Evolutionary conservation across 2,888 invertebrate genomes (phyloP).

Genomic region (Penaeus monodon): DNA sequence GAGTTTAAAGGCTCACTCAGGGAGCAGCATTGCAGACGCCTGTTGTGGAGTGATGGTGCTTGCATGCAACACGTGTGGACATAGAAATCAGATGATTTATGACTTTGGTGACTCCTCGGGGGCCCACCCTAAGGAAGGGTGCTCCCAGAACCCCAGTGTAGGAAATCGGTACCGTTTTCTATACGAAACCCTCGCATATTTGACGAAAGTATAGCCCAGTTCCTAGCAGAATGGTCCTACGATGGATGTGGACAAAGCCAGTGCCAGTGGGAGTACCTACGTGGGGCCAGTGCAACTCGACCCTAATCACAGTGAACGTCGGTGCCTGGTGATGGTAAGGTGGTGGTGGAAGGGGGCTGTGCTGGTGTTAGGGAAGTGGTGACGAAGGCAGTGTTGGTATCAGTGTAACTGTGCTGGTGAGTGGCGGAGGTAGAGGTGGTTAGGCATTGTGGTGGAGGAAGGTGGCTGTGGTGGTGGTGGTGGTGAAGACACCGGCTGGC

Average conservation of each 20-base stretch:
- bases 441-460: not conserved
- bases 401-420: conserved; percentile 1
- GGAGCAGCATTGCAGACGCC: conserved; percentile 16
- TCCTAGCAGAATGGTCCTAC: too few species aligned
- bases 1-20: conserved; percentile 17
- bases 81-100: too few species aligned
- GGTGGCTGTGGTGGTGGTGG: not conserved
- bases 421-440: not conserved
- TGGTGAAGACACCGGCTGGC: not conserved
- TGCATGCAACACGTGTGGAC: not conserved
- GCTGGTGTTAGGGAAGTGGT: not conserved
- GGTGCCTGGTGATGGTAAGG: conserved; percentile 19
- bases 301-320: conserved; percentile 21
- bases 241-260: too few species aligned
- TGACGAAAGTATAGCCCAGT: too few species aligned
- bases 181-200: too few species aligned
- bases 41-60: conserved; percentile 15
- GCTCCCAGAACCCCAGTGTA: too few species aligned
- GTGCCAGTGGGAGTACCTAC: too few species aligned
- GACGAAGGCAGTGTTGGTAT: conserved; percentile 17
- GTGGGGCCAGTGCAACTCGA: not conserved
- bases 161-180: too few species aligned
- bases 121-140: too few species aligned
- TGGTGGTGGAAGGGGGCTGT: conserved; percentile 16
- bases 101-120: too few species aligned